Evolutionary conservation across 2,797 vertebrate species (phyloP).

Genomic region (Gobio occitaniae): DNA sequence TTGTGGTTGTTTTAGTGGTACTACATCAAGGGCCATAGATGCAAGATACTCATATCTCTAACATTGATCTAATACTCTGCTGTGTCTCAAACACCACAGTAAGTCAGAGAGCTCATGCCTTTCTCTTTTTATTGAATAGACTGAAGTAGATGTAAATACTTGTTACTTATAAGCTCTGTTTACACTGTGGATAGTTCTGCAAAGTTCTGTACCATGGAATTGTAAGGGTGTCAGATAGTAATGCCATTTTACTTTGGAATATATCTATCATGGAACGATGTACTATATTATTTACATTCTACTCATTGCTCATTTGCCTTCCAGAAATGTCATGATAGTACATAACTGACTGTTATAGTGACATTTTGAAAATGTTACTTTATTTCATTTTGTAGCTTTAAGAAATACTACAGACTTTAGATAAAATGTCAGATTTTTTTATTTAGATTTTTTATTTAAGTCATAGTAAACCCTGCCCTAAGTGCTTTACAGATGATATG

Average conservation of each 20-base stretch:
- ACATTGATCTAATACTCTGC: not conserved
- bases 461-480: not conserved
- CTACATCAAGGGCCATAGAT: not conserved
- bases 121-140: not conserved
- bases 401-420: not conserved
- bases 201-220: not conserved
- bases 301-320: not conserved
- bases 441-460: not conserved
- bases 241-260: not conserved
- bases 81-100: not conserved
- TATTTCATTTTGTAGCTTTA: not conserved
- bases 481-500: not conserved
- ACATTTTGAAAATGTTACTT: not conserved
- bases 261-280: not conserved
- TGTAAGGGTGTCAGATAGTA: not conserved
- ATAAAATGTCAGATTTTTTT: not conserved
- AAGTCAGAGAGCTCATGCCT: not conserved
- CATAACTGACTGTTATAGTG: not conserved
- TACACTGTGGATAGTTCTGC: not conserved
- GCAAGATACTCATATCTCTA: not conserved
- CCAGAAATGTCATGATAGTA: not conserved
- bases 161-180: not conserved
- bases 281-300: not conserved
- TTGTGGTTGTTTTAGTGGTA: conserved; percentile 37
- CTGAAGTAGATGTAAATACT: not conserved